Evolutionary conservation across 1,140 invertebrate genomes (phyloP).

Genomic region (Trachelipus rathkii): DNA sequence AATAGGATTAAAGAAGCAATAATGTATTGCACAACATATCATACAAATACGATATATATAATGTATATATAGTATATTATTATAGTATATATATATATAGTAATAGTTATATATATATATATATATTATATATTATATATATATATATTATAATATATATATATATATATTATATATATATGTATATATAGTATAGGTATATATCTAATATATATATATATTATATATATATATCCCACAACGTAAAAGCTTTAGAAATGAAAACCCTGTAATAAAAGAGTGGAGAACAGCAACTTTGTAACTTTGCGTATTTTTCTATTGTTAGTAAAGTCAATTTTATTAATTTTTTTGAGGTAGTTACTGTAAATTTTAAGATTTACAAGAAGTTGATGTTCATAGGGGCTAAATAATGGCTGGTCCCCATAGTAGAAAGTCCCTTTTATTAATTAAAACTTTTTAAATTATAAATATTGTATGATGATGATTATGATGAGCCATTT

Average conservation of each 20-base stretch:
- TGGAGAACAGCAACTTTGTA: background rate
- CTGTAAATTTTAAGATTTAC: background rate
- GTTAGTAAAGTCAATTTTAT: background rate
- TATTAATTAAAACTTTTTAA: too few relatives aligned
- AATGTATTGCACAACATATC: too few relatives aligned
- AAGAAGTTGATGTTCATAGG: background rate
- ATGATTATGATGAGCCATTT: too few relatives aligned
- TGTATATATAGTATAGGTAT: background rate
- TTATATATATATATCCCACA: conserved; percentile 15
- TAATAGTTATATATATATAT: background rate
- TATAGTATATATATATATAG: background rate
- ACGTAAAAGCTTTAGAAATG: background rate
- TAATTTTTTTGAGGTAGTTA: background rate
- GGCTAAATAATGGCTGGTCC: background rate
- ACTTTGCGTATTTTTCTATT: background rate
- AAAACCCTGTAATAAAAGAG: background rate
- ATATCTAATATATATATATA: conserved; percentile 11
- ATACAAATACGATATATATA: too few relatives aligned
- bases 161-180: background rate
- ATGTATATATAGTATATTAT: too few relatives aligned
- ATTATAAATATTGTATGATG: too few relatives aligned
- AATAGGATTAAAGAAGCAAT: too few relatives aligned
- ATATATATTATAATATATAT: conserved; percentile 5
- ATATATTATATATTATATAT: conserved; percentile 15
- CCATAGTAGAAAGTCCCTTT: conserved; percentile 4